A percentile compares a stretch with the other conserved stretches of the same genome.
phyloP scores from a whole-genome alignment of 2,888 invertebrate genomes.

The Hololepta plana region DNA sequence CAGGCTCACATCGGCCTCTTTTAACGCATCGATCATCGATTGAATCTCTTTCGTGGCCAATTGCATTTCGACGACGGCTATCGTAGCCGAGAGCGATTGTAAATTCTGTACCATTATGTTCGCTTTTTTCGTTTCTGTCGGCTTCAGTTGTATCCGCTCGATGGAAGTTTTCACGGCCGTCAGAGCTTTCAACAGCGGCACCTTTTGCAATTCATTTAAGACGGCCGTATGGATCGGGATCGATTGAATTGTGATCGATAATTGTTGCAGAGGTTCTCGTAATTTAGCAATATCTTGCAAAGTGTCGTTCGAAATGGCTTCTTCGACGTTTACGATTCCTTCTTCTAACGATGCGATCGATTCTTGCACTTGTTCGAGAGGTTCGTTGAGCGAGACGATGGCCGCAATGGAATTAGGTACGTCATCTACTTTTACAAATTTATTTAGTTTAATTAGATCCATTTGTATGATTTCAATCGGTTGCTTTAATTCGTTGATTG shows the following conservation, averaged over 20 bases:
- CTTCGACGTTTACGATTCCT: conserved; percentile 4
- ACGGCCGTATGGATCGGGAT: conserved; percentile 1
- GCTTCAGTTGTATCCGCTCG: conserved; percentile 3
- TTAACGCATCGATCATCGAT: too few species aligned
- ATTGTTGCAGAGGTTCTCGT: conserved; percentile 8
- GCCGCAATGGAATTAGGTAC: too few species aligned
- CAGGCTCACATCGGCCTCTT: too few species aligned
- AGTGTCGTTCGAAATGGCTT: conserved; percentile 7
- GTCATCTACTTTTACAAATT: too few species aligned
- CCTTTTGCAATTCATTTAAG: conserved; percentile 6
- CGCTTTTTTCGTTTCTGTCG: conserved; percentile 3
- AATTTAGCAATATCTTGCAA: conserved; percentile 4
- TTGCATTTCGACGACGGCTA: conserved; percentile 8
- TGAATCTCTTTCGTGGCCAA: too few species aligned
- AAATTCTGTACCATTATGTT: conserved; percentile 7
- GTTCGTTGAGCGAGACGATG: conserved; percentile 5
- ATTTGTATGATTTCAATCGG: too few species aligned
- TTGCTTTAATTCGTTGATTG: too few species aligned
- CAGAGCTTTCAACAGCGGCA: conserved; percentile 6
- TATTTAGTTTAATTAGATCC: too few species aligned
- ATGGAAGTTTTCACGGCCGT: conserved; percentile 7
- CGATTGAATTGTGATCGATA: conserved; percentile 8
- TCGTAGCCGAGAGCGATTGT: conserved; percentile 8
- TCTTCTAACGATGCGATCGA: conserved; percentile 5
- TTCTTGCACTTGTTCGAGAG: conserved; percentile 5